phyloP scores from a whole-genome alignment of 2,888 invertebrate genomes.

The Phalera bucephala region DNA sequence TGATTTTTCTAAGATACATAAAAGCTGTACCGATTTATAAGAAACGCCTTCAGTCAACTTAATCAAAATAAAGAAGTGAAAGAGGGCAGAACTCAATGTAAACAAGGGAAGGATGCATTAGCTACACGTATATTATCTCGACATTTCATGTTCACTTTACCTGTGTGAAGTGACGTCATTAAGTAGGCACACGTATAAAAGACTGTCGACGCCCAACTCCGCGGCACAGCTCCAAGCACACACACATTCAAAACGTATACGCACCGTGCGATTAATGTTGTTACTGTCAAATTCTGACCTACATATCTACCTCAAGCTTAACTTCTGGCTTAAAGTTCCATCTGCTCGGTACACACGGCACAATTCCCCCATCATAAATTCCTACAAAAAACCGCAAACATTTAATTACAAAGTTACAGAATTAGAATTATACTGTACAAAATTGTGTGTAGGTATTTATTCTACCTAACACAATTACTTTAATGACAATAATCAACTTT shows the following conservation, averaged over 20 bases:
- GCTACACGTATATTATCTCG: not conserved
- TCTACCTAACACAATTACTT: not conserved
- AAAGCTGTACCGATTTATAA: no score
- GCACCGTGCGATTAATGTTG: constrained; percentile 6
- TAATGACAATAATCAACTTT: not conserved
- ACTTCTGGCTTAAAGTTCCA: not conserved
- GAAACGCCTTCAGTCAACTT: not conserved
- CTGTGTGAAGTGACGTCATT: constrained; percentile 16
- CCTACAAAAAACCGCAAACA: no score
- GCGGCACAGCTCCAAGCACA: not conserved
- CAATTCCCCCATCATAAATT: not conserved
- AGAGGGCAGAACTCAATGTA: not conserved
- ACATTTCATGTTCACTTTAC: constrained; percentile 4
- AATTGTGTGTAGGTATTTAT: no score
- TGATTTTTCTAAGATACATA: no score
- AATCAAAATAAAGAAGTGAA: not conserved
- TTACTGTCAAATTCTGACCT: not conserved
- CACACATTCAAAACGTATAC: constrained; percentile 2
- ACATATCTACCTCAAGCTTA: not conserved
- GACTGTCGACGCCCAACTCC: constrained; percentile 1
- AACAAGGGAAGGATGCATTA: not conserved
- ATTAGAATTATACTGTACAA: not conserved
- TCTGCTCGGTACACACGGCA: not conserved
- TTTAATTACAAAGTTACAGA: no score
- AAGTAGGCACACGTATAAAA: constrained; percentile 1